Base-by-base conservation (phyloP, 1,140 invertebrate species). In the Brachystomella parvula region DNA sequence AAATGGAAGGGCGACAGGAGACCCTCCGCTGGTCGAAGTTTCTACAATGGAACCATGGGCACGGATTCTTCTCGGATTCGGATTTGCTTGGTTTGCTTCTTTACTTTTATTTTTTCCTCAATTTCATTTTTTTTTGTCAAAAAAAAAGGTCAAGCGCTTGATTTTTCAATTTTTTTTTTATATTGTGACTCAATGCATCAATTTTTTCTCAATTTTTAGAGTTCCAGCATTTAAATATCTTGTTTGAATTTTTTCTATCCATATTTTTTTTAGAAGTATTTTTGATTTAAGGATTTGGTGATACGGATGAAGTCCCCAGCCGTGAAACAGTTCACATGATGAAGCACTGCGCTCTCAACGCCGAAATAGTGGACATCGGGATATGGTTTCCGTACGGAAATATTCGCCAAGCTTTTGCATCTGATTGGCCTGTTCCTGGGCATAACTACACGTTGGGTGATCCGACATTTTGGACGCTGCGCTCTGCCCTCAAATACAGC, bases 271-370 rank as follows among this genome's bases (percentile, higher is more conserved):
- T 9, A 39, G 19, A 39, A 9, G 35, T 9, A 9, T 9, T 53
- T 53, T 53, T 53, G 15, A n/a, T 6, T 53, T 6, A n/a, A 32
- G 63, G 63, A 17, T 47, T 63, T 28, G 61, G 61, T 28, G 61
- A 63, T 24, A 19, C 61, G 19, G 61, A 63, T 49, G 61, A 63
- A 47, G 49, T 63, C 28, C 61, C 61, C 17, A 47, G 24, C 49
- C 33, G 61, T 19, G 24, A 63, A 19, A 47, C 6, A 19, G 29
- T 63, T 29, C 21, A 63, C 29, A 47, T 47, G 26, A 3, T 63
- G 39, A 47, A 31, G 17, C 29, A 47, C 29, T 63, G 61, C 21
- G 2, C 47, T 28, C 3, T 63, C 2, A 17, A 6, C 3, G 33
- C 17, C 2, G 47, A 49, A 3, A 17, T 15, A 15, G 24, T 63